Evolutionary conservation across 2,113 vertebrate species (phyloP), one percentile per base, ranked within the genome.

Genomic region (Glaucidium brasilianum): DNA sequence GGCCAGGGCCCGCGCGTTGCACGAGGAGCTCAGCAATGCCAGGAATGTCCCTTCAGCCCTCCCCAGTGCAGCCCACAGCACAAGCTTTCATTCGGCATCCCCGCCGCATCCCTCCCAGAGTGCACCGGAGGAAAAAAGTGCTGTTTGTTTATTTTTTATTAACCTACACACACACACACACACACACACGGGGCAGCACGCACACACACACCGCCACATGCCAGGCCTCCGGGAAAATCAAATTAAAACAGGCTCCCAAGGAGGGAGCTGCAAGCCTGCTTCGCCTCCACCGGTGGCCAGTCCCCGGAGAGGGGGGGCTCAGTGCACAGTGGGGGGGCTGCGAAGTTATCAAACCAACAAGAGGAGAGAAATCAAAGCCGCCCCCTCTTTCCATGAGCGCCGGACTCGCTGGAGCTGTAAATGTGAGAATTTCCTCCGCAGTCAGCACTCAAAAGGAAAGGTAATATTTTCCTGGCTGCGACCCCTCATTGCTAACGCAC

Each of bases 381-480:
- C 71, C 55, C 93, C 94, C 89, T 97, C 91, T 95, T 94, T 97
- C 91, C 95, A 97, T 95, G 93, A 96, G 97, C 94, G 39, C 88
- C 19, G 58, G 94, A 66, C 95, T 97, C 91, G 8, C 93, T 22
- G 92, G 97, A 98, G 97, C 97, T 98, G 98, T 97, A 97, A 98
- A 98, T 98, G 97, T 98, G 98, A 98, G 98, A 98, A 98, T 98
- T 98, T 98, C 98, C 98, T 98, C 98, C 97, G 88, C 96, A 97
- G 98, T 98, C 98, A 98, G 98, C 98, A 97, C 95, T 43, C 95
- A 96, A 93, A 97, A 96, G 97, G 97, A 97, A 98, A 98, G 98
- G 98, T 98, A 98, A 98, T 98, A 98, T 98, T 98, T 98, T 98
- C 98, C 98, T 98, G 98, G 98, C 98, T 85, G 79, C 73, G 66